Evolutionary conservation across 2,113 vertebrate species (phyloP), one percentile per base, ranked within the genome.

Genomic region (Dascyllus trimaculatus): DNA sequence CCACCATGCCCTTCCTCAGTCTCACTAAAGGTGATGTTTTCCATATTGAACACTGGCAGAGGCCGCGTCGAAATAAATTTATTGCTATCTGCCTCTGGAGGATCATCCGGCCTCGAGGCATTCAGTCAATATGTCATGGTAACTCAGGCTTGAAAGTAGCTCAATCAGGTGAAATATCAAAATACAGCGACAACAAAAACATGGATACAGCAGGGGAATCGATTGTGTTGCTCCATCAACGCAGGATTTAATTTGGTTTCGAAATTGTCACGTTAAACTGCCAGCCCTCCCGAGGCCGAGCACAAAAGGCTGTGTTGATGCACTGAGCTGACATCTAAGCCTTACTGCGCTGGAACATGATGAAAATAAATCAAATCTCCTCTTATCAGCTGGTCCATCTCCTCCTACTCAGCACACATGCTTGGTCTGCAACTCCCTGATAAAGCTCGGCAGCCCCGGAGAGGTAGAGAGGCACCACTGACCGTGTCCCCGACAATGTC

Each of bases 291-390:
- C 22, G 53, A 65, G 57, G 64, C 65, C 57, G 57, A 71, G 57
- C 56, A 73, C 51, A 84, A 78, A 76, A 66, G 35, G 48, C 58
- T 71, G 51, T 57, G 22, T 29, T 43, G 62, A 46, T 62, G 68
- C 25, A 58, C 35, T 3, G 58, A 73, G 54, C 54, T 62, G 76
- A 80, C 85, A 77, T 82, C 35, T 35, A 21, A 76, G 69, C 56
- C 57, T 65, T 57, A 51, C 77, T 71, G 82, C n/a, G 38, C 69
- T 24, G 15, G 78, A 64, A 35, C 54, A 68, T 49, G 57, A 82
- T 71, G 76, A 77, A 86, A 88, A 82, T 74, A 81, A 90, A 90
- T 88, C 66, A 86, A 84, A 88, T 88, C 83, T 86, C 21, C 52
- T 71, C 43, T 53, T 76, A 91, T 91, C 77, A 85, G 75, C 63